phyloP scores from a whole-genome alignment of 2,888 invertebrate genomes.

The Gnatocerus cornutus region DNA sequence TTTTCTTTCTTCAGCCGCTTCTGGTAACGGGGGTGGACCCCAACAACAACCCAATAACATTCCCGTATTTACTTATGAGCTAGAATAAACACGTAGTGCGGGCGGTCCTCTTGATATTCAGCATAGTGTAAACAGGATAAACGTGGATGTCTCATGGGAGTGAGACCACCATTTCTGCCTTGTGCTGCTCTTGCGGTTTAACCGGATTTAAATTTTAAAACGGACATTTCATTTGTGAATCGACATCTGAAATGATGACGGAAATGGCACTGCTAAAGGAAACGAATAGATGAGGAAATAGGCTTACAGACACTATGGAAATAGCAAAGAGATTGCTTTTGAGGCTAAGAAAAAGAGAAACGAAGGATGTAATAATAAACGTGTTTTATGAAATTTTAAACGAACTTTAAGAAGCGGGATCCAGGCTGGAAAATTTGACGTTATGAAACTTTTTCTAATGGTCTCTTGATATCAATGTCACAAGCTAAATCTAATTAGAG shows the following conservation, averaged over 20 bases:
- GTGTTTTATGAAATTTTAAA: no score
- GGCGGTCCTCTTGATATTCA: conserved; percentile 48
- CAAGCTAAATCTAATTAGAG: no score
- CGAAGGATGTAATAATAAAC: background rate
- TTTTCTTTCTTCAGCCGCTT: conserved; percentile 5
- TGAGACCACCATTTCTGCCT: conserved; percentile 36
- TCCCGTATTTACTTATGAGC: conserved; percentile 46
- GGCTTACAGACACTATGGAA: conserved; percentile 1
- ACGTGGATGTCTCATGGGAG: conserved; percentile 47
- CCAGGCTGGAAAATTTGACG: no score
- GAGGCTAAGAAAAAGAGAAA: background rate
- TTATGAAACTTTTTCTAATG: no score
- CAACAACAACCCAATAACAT: conserved; percentile 47
- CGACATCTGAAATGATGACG: conserved; percentile 33
- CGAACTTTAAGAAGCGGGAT: no score
- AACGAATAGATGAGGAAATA: conserved; percentile 13
- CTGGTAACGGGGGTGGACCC: conserved; percentile 9
- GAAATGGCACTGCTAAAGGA: conserved; percentile 16
- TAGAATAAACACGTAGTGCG: conserved; percentile 46
- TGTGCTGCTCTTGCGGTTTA: conserved; percentile 45
- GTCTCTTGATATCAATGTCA: no score
- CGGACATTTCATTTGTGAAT: conserved; percentile 41
- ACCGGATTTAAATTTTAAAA: conserved; percentile 47
- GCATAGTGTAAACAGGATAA: conserved; percentile 50
- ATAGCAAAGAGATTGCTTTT: background rate